phyloP scores from a whole-genome alignment of 2,113 vertebrate species.

The Orthochromis indermauri region DNA sequence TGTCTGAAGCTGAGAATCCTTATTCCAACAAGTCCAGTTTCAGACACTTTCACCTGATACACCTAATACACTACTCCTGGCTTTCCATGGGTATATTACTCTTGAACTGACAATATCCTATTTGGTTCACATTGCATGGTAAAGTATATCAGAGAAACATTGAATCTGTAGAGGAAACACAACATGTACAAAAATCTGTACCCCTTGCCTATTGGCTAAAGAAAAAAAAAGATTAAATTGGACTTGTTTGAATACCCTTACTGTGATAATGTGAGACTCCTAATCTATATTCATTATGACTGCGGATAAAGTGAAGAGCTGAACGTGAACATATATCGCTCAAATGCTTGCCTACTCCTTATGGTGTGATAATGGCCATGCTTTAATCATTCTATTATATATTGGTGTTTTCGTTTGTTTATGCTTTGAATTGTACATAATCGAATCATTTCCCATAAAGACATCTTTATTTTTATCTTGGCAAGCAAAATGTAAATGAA shows the following conservation, averaged over 20 bases:
- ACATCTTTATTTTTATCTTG: constrained; percentile 66
- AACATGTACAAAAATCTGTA: not conserved
- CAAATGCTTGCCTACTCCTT: constrained; percentile 26
- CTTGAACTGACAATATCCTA: constrained; percentile 14
- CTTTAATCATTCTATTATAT: constrained; percentile 45
- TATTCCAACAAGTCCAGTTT: constrained; percentile 1
- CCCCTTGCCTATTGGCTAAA: not conserved
- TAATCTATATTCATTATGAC: constrained; percentile 10
- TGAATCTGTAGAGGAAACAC: constrained; percentile 8
- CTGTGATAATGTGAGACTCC: not conserved
- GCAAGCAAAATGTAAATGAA: constrained; percentile 37
- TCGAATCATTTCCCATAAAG: constrained; percentile 57
- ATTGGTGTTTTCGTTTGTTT: constrained; percentile 44
- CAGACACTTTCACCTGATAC: constrained; percentile 14
- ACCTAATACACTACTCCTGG: not conserved
- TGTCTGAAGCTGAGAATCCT: constrained; percentile 15
- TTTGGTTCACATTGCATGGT: constrained; percentile 57
- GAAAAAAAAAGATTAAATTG: not conserved
- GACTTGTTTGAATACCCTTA: constrained; percentile 13
- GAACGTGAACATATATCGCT: constrained; percentile 12
- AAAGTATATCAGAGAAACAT: constrained; percentile 34
- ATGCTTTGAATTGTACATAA: constrained; percentile 61
- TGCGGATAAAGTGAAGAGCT: constrained; percentile 1
- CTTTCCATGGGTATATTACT: constrained; percentile 19
- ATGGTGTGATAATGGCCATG: constrained; percentile 59